phyloP scores from a whole-genome alignment of 2,113 vertebrate genomes.

The Tenebrosternarchus preto region DNA sequence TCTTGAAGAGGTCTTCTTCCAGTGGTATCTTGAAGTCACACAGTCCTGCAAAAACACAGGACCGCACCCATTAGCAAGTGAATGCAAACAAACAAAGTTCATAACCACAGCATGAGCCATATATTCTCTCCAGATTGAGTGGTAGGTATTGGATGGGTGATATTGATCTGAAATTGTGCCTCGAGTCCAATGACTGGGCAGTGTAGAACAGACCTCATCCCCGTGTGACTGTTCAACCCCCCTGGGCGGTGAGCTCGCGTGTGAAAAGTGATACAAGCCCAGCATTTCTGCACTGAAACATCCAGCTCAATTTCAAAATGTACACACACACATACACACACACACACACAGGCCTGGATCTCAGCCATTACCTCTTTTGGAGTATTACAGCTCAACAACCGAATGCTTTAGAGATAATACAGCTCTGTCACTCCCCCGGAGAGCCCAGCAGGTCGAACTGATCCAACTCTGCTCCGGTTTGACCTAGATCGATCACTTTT shows the following conservation, averaged over 20 bases:
- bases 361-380: conserved; percentile 43
- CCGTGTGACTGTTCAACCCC: conserved; percentile 32
- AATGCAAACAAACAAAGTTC: neutral
- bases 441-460: neutral
- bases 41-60: conserved; percentile 51
- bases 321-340: conserved; percentile 34
- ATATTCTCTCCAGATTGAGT: neutral
- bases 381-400: conserved; percentile 32
- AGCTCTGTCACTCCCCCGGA: neutral
- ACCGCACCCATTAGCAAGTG: conserved; percentile 3
- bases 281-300: conserved; percentile 46
- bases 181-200: conserved; percentile 18
- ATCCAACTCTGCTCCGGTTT: conserved; percentile 29
- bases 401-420: conserved; percentile 13
- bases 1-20: conserved; percentile 53
- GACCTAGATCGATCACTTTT: conserved; percentile 46
- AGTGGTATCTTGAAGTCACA: conserved; percentile 47
- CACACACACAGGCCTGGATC: conserved; percentile 13
- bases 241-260: conserved; percentile 24
- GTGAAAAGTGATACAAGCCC: conserved; percentile 48
- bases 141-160: conserved; percentile 17
- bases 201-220: conserved; percentile 11
- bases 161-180: conserved; percentile 1
- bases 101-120: neutral
- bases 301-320: conserved; percentile 43